Conservation (phyloP, 2,113 vertebrate species). For the Rhinopomastus cyanomelas region DNA sequence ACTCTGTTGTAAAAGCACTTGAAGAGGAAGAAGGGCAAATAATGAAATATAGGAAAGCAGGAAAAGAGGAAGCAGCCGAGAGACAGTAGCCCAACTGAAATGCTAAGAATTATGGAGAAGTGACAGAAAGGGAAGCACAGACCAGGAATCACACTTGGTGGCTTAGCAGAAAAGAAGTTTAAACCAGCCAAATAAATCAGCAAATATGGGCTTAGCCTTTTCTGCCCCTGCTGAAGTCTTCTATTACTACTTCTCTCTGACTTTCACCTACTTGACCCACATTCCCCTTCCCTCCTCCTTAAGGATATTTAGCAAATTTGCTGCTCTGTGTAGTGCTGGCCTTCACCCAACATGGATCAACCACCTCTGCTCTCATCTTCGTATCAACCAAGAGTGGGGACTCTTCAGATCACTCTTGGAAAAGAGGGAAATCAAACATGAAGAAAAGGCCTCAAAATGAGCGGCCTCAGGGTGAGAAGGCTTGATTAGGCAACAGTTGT, state of each 20-base stretch:
- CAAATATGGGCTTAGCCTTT: background rate
- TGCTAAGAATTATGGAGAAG: slow-evolving; percentile 94
- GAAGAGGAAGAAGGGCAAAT: slow-evolving; percentile 93
- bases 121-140: slow-evolving; percentile 94
- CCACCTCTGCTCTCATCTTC: background rate
- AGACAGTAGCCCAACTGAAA: slow-evolving; percentile 86
- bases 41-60: slow-evolving; percentile 95
- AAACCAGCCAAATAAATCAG: background rate
- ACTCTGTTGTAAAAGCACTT: slow-evolving; percentile 72
- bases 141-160: slow-evolving; percentile 81
- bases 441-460: background rate
- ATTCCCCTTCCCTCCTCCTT: background rate
- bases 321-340: background rate
- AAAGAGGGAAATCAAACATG: background rate
- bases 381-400: background rate
- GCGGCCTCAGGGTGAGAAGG: background rate
- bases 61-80: slow-evolving; percentile 91
- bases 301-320: background rate
- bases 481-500: background rate
- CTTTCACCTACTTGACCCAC: background rate
- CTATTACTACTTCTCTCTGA: background rate
- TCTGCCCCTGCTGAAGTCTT: background rate
- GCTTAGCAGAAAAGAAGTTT: slow-evolving; percentile 1
- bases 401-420: background rate
- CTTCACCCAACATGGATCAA: background rate